phyloP scores from a whole-genome alignment of 2,113 vertebrate species.

The Cathartes aura region DNA sequence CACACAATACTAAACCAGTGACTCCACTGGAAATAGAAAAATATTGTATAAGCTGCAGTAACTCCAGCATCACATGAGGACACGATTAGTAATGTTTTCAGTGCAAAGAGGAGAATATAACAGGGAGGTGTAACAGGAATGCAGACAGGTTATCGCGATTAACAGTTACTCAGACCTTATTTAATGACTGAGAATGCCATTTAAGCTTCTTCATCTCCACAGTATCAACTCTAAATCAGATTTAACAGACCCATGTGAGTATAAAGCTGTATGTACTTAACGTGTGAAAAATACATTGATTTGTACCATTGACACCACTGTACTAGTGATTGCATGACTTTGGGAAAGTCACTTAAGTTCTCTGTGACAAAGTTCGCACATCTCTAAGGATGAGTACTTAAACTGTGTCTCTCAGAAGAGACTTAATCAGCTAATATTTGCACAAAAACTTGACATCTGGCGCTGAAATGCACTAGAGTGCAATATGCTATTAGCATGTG shows the following conservation, averaged over 20 bases:
- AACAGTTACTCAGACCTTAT: not conserved
- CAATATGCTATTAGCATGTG: not conserved
- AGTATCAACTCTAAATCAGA: not conserved
- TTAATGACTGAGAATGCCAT: not conserved
- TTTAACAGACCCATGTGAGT: conserved; percentile 1
- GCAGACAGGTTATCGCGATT: not conserved
- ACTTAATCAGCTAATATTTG: conserved; percentile 34
- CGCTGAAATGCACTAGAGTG: not conserved
- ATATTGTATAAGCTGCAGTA: not conserved
- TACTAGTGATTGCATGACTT: not conserved
- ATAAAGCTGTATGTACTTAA: conserved; percentile 20
- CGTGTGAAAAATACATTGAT: conserved; percentile 20
- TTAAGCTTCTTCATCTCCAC: not conserved
- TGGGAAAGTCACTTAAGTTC: not conserved
- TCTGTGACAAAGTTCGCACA: not conserved
- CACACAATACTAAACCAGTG: not conserved
- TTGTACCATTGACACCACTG: not conserved
- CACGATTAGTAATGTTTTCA: not conserved
- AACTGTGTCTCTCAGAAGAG: not conserved
- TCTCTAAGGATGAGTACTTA: not conserved
- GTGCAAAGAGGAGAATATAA: not conserved
- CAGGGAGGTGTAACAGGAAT: not conserved
- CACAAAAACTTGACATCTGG: conserved; percentile 5
- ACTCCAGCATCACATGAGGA: not conserved
- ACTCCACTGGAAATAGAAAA: not conserved